These are phyloP conservation scores for Salmo trutta DNA, from an alignment of 2,797 vertebrate genomes.

Conservation along the genomic window DNA sequence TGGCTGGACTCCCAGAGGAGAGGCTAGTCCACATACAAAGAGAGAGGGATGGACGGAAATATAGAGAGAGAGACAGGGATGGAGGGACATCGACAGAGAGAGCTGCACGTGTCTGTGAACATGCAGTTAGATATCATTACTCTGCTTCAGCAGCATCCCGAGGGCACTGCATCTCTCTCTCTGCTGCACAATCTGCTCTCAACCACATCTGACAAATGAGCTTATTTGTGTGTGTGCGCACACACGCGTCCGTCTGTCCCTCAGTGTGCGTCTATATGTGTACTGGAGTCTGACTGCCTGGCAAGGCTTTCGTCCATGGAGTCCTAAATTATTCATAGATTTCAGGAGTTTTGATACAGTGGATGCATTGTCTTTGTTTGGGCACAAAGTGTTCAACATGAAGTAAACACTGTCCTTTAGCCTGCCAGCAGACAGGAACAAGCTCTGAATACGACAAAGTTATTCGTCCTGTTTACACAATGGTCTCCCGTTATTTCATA, in stretches of 20 bases:
- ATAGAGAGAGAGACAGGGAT: not conserved
- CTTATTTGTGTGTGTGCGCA: slow-evolving; percentile 1
- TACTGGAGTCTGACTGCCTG: slow-evolving; percentile 4
- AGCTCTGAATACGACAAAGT: not conserved
- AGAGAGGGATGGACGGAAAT: not conserved
- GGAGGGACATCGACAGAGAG: not conserved
- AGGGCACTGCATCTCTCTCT: not conserved
- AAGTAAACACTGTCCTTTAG: not conserved
- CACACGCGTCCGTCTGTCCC: slow-evolving; percentile 5
- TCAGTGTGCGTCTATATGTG: slow-evolving; percentile 16
- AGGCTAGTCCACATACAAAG: slow-evolving; percentile 2
- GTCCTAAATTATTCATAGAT: not conserved
- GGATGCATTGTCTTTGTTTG: not conserved
- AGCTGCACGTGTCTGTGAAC: slow-evolving; percentile 11
- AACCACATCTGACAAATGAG: not conserved
- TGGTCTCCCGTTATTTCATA: not conserved
- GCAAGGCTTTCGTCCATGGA: not conserved
- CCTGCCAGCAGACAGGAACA: not conserved
- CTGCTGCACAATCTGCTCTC: not conserved
- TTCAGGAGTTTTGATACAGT: not conserved
- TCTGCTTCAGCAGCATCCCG: not conserved
- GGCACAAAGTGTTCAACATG: not conserved
- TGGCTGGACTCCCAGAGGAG: not conserved
- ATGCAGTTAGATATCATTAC: not conserved
- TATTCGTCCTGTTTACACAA: not conserved